Percentiles rank a stretch among this genome's conserved stretches.
Evolutionary conservation across 2,113 vertebrate genomes (phyloP).

Genomic region (Paedocypris sp.): DNA sequence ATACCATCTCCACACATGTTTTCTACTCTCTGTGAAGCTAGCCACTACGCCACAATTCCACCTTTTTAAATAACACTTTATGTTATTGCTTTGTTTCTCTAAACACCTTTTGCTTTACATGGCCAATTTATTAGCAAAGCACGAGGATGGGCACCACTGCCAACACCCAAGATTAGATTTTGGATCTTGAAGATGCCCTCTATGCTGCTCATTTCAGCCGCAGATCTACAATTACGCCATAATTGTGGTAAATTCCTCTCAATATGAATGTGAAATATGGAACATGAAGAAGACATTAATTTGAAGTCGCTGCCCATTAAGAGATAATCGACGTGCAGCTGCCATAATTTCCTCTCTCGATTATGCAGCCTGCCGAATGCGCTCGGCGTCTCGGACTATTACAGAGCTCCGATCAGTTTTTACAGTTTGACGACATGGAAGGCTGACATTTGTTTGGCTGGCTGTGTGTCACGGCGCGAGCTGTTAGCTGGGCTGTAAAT

Average conservation of each 20-base stretch:
- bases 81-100: too few species aligned
- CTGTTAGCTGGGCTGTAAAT: conserved; percentile 1
- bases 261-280: conserved; percentile 20
- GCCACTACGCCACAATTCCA: too few species aligned
- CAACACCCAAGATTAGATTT: conserved; percentile 13
- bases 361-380: conserved; percentile 11
- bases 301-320: conserved; percentile 20
- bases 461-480: neutral
- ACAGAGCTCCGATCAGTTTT: conserved; percentile 1
- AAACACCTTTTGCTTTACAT: too few species aligned
- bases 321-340: conserved; percentile 25
- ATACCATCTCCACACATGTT: too few species aligned
- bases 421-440: conserved; percentile 1
- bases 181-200: conserved; percentile 2
- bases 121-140: neutral
- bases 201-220: neutral
- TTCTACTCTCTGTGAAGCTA: too few species aligned
- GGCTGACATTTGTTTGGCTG: conserved; percentile 13
- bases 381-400: conserved; percentile 6
- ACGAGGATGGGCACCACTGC: neutral
- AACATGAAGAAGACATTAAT: conserved; percentile 30
- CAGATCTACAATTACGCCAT: conserved; percentile 25
- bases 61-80: too few species aligned
- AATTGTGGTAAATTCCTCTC: conserved; percentile 23
- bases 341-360: conserved; percentile 28